Base-by-base conservation (phyloP, 92 coral and sea anemone genomes). In the Heteractis magnifica region DNA sequence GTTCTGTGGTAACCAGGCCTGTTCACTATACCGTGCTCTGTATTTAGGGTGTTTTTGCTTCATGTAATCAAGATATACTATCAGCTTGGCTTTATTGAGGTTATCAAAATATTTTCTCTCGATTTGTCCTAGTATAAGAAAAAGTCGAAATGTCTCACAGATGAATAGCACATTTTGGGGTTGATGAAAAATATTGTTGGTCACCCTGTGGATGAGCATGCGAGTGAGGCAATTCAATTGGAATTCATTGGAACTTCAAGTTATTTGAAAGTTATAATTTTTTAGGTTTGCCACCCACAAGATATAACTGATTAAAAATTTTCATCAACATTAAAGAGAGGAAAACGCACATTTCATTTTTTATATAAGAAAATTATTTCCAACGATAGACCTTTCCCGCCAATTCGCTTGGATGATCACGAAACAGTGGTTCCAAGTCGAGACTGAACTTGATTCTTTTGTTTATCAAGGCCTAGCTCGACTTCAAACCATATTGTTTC, bases 1-100 rank as follows among this genome's bases (percentile, higher is more conserved):
- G 82, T 94, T 89, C 76, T 97, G 94, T 12, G 78, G 90, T 79
- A 97, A 89, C 99, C 99, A 97, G 44, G 99, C 88, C 85, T 94
- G 99, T 52, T 97, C 90, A 76, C 99, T 97, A 76, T 81, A 97
- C 20, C 99, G 92, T 18, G 92, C 80, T 65, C 99, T 90, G 68
- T 97, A 95, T 6, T 93, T 92, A 13, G 99, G 99, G 60, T 93
- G 94, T 41, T 97, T 97, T 13, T 71, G 60, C 41, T 97, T 95
- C 87, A 93, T 62, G 89, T 88, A 94, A 71, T 89, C 91, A 72
- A 97, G 72, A 60, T 89, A 97, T 68, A 72, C 84, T 62, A 90
- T 74, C 52, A 97, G 85, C 81, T 88, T 93, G 87, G 91, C 86
- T 41, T 92, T 90, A 49, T 94, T 87, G 75, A 97, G 90, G 71